These are phyloP conservation scores for Lucinisca nassula DNA, from an alignment of 2,888 invertebrate species.

Conservation along the genomic window DNA sequence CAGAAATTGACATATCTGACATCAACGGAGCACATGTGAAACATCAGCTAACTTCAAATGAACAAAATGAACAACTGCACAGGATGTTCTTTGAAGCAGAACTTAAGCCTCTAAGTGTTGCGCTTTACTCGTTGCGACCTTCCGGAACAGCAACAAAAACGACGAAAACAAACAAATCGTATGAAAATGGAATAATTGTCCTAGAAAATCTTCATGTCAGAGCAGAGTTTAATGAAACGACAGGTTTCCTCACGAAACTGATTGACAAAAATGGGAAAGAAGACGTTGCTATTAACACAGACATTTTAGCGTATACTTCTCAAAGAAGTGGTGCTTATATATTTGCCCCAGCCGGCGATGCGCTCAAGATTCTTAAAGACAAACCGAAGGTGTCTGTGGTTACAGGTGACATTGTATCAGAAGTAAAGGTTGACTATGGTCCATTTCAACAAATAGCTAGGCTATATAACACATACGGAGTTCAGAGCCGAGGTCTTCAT, in stretches of 20 bases:
- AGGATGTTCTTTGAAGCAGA: not conserved
- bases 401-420: conserved; percentile 94
- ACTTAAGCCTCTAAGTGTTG: not conserved
- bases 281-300: conserved; percentile 89
- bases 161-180: conserved; percentile 25
- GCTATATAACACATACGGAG: conserved; percentile 74
- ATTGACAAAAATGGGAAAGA: conserved; percentile 93
- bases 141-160: conserved; percentile 49
- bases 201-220: conserved; percentile 77
- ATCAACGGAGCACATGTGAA: not conserved
- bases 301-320: conserved; percentile 95
- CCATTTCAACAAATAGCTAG: conserved; percentile 73
- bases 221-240: conserved; percentile 72
- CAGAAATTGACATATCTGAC: not conserved
- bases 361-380: conserved; percentile 63
- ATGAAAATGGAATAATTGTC: conserved; percentile 35
- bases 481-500: conserved; percentile 75
- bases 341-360: conserved; percentile 82
- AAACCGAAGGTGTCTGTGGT: conserved; percentile 92
- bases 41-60: not conserved
- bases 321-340: conserved; percentile 87
- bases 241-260: conserved; percentile 91
- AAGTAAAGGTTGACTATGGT: conserved; percentile 92
- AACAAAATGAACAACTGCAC: not conserved
- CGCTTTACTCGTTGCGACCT: conserved; percentile 46